Base-by-base conservation (phyloP, 1,140 invertebrate genomes). In the Dendrolimus punctatus region DNA sequence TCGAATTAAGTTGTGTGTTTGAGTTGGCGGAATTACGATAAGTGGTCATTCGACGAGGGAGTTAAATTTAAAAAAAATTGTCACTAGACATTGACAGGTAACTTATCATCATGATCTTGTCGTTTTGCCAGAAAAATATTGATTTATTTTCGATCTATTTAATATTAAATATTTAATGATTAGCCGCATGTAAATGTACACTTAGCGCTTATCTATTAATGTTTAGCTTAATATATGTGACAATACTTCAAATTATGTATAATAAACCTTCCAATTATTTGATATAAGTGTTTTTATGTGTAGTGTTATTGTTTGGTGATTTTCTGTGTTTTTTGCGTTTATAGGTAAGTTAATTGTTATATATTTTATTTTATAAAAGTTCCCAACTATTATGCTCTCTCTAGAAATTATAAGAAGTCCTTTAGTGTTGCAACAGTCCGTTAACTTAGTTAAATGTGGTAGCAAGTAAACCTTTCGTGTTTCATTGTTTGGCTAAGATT, bases 21-120 rank as follows among this genome's bases (percentile, higher is more conserved):
- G 49, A 23, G 8, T n/a, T 5, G 36, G 57, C 52, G 41, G 38
- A 1, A n/a, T 42, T 42, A 37, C 46, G 36, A 53, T 41, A 46
- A 40, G 41, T 43, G 40, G 41, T 45, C 40, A 36, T 51, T 45
- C 47, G 46, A 36, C 45, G 48, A 40, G 36, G 8, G 4, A 8
- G 43, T 45, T 49, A 54, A 54, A 51, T 4, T 46, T 40, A 47
- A 48, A 61, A 57, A 57, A 57, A 50, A 46, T 58, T 62, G 58
- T 51, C 51, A 56, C 53, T 55, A 43, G 60, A 58, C 60, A 42
- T 62, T 62, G 60, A 62, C 60, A 62, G 60, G 60, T 62, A 62
- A 62, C 55, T 49, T 58, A 44, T 38, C 43, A 38, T 46, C n/a
- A 44, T 40, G 40, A 51, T 46, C 42, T 51, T 43, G 40, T 48